Conservation (phyloP, 2,797 vertebrate species). For the Poeciliopsis turneri region DNA sequence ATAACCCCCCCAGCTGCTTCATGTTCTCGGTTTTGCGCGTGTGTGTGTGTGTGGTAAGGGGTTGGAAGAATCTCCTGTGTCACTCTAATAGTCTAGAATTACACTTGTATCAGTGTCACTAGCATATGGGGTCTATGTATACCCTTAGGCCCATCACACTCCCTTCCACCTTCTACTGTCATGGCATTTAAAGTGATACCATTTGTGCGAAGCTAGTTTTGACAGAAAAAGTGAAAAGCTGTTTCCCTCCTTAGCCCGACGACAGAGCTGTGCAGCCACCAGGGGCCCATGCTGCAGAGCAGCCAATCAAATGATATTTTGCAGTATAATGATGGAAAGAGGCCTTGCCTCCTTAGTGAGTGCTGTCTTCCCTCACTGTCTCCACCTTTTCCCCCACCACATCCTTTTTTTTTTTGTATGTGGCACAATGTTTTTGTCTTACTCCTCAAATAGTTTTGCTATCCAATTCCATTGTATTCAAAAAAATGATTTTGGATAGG, state of each 20-base stretch:
- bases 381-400: not conserved
- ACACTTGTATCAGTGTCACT: slow-evolving; percentile 96
- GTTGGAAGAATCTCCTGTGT: slow-evolving; percentile 86
- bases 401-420: slow-evolving; percentile 8
- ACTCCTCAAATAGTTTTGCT: slow-evolving; percentile 6
- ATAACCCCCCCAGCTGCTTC: slow-evolving; percentile 80
- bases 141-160: slow-evolving; percentile 91
- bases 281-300: slow-evolving; percentile 82
- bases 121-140: slow-evolving; percentile 95
- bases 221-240: slow-evolving; percentile 84
- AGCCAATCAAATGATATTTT: slow-evolving; percentile 87
- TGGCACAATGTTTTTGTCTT: slow-evolving; percentile 3
- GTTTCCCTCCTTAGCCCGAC: slow-evolving; percentile 80
- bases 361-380: slow-evolving; percentile 22
- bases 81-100: slow-evolving; percentile 96
- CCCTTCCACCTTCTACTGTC: slow-evolving; percentile 88
- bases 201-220: slow-evolving; percentile 92
- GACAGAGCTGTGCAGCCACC: slow-evolving; percentile 86
- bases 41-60: slow-evolving; percentile 37
- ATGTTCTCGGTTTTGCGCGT: slow-evolving; percentile 74
- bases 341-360: slow-evolving; percentile 72
- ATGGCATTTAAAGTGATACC: slow-evolving; percentile 95
- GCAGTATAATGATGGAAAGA: slow-evolving; percentile 87
- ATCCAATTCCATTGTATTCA: slow-evolving; percentile 8
- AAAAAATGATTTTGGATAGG: not conserved